Evolutionary conservation across 37 sponge, comb jelly and placozoan genomes (phyloP), one percentile per base, ranked within the genome.

Genomic region (Oopsacas minuta): DNA sequence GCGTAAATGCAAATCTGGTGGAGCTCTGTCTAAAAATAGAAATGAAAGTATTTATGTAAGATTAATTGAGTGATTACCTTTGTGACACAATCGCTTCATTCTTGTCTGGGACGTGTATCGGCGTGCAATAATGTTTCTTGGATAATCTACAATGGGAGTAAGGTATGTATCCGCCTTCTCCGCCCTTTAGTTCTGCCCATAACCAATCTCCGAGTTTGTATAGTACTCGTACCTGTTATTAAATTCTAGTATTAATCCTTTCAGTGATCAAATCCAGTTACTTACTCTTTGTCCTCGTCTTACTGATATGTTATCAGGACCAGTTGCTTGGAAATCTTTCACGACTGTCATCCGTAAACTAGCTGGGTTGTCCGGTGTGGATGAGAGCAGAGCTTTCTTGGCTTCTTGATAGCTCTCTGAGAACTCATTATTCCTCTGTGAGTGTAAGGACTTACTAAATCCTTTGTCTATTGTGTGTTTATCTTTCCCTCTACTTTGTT

Each of bases 311-410:
- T 25, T 20, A 34, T n/a, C 28, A 34, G 75, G 75, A 5, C 75
- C 75, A 34, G 32, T 3, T 3, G 75, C 7, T 34, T 61, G 17
- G 17, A 34, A 25, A 34, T 61, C 75, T 10, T 34, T 10, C 17
- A 61, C 30, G 75, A 61, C 75, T 5, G 75, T 61, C 75, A 61
- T 61, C 1, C 75, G 7, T 25, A 61, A 34, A 34, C 30, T 61
- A 34, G 75, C 75, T 5, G 75, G 75, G 75, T 61, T 61, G 32
- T n/a, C 75, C 32, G 75, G 75, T 34, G 75, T 61, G 75, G 75
- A 61, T 25, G 75, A 61, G 75, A 61, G 75, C 75, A 61, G 75
- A 25, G 75, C 75, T 34, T 61, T 61, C 75, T 61, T 61, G 17
- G 75, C 75, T 12, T 61, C 75, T 34, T 61, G 75, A 34, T 20